Evolutionary conservation across 2,888 invertebrate species (phyloP).

Genomic region (Pheosia tremula): DNA sequence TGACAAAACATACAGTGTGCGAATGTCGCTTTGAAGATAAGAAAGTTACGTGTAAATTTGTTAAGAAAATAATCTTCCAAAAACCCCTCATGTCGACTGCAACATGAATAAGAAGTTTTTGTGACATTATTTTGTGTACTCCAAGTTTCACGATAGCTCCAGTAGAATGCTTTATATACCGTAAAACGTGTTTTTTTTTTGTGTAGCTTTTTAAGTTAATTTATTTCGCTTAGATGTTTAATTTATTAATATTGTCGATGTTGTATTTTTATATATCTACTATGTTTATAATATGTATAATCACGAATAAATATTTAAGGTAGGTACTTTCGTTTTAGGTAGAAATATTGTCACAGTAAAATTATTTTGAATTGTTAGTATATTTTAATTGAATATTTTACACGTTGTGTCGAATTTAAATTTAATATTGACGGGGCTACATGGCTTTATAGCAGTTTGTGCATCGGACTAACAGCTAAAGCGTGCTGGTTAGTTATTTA

Average conservation of each 20-base stretch:
- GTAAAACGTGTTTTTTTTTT: conserved; percentile 37
- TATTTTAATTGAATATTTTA: neutral
- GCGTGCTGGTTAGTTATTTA: neutral
- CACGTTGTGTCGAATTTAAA: neutral
- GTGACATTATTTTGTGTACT: conserved; percentile 25
- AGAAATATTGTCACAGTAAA: no score
- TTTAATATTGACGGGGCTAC: no score
- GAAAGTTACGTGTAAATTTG: conserved; percentile 39
- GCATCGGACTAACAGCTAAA: neutral
- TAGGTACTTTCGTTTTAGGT: neutral
- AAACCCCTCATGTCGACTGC: conserved; percentile 3
- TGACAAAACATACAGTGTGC: conserved; percentile 46
- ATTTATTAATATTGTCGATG: conserved; percentile 44
- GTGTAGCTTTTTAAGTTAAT: conserved; percentile 50
- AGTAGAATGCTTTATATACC: conserved; percentile 46
- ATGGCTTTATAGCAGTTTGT: neutral
- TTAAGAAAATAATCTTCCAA: conserved; percentile 29
- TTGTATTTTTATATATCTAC: conserved; percentile 40
- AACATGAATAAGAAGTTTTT: conserved; percentile 41
- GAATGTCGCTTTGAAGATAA: conserved; percentile 45
- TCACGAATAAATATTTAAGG: neutral
- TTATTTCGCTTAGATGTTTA: conserved; percentile 50
- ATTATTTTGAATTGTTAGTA: no score
- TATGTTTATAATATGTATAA: conserved; percentile 21
- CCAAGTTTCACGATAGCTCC: conserved; percentile 41